phyloP scores from a whole-genome alignment of 2,113 vertebrate genomes.

The Eleginops maclovinus region DNA sequence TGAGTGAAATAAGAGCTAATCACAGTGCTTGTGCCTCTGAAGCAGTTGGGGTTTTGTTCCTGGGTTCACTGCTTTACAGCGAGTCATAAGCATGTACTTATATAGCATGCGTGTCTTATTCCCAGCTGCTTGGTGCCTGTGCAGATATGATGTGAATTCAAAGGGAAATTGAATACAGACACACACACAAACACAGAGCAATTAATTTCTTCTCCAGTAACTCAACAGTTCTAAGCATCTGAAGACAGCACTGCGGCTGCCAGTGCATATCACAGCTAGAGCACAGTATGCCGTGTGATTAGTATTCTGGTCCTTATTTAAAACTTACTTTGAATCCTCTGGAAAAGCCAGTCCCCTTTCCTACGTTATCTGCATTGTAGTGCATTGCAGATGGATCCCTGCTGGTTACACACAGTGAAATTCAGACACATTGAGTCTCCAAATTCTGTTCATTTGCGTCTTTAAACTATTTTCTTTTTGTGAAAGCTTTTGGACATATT shows the following conservation, averaged over 20 bases:
- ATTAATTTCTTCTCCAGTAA: slow-evolving; percentile 18
- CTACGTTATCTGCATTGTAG: neutral
- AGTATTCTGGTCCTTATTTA: slow-evolving; percentile 48
- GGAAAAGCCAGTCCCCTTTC: neutral
- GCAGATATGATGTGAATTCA: slow-evolving; percentile 60
- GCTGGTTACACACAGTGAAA: too few species aligned
- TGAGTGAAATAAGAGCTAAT: slow-evolving; percentile 22
- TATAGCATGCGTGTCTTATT: slow-evolving; percentile 46
- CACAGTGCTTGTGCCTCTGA: neutral
- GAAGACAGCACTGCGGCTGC: slow-evolving; percentile 42
- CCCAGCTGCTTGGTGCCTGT: slow-evolving; percentile 37
- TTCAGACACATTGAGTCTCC: too few species aligned
- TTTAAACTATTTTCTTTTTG: too few species aligned
- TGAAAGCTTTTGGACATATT: too few species aligned
- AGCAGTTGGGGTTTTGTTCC: slow-evolving; percentile 33
- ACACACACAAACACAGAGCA: slow-evolving; percentile 50
- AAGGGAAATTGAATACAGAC: slow-evolving; percentile 47
- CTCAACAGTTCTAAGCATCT: slow-evolving; percentile 49
- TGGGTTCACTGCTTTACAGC: neutral
- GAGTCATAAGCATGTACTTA: slow-evolving; percentile 13
- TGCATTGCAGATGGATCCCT: neutral
- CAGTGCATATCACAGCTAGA: slow-evolving; percentile 47
- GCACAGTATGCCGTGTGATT: slow-evolving; percentile 34
- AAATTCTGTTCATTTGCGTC: too few species aligned
- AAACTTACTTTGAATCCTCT: slow-evolving; percentile 4